Percentiles rank a stretch among this genome's conserved stretches.
Evolutionary conservation across 2,797 vertebrate species (phyloP).

Genomic region (Schizothorax lantsangensis): DNA sequence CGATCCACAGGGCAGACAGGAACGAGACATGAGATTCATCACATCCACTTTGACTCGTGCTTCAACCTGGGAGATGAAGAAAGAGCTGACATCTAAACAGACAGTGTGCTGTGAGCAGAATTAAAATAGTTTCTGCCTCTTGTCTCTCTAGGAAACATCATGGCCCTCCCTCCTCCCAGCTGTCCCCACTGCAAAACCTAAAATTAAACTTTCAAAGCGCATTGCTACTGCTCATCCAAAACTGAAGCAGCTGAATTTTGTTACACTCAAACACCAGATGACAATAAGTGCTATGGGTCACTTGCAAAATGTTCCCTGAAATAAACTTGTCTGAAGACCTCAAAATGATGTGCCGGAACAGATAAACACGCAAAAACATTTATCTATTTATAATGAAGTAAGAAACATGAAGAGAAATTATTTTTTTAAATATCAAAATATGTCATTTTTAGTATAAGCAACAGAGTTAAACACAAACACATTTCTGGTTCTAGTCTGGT

Average conservation of each 20-base stretch:
- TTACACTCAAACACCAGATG: constrained; percentile 26
- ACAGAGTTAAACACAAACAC: background rate
- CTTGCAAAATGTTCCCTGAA: background rate
- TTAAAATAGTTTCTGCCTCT: constrained; percentile 45
- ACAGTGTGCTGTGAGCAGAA: constrained; percentile 47
- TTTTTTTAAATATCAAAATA: background rate
- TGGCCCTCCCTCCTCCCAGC: background rate
- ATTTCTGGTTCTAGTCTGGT: background rate
- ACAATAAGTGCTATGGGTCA: background rate
- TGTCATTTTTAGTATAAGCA: background rate
- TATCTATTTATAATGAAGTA: background rate
- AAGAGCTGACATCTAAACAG: constrained; percentile 50
- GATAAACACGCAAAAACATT: background rate
- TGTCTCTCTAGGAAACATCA: constrained; percentile 38
- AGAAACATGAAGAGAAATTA: background rate
- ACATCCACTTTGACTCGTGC: constrained; percentile 30
- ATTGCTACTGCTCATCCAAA: constrained; percentile 22
- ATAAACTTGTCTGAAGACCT: constrained; percentile 7
- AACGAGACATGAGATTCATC: constrained; percentile 38
- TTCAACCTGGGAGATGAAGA: constrained; percentile 30
- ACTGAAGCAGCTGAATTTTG: background rate
- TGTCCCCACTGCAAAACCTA: constrained; percentile 40
- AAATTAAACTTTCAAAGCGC: constrained; percentile 42
- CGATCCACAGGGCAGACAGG: constrained; percentile 35
- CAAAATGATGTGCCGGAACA: background rate